Evolutionary conservation across 2,797 vertebrate species (phyloP).

Genomic region (Mergus octosetaceus): DNA sequence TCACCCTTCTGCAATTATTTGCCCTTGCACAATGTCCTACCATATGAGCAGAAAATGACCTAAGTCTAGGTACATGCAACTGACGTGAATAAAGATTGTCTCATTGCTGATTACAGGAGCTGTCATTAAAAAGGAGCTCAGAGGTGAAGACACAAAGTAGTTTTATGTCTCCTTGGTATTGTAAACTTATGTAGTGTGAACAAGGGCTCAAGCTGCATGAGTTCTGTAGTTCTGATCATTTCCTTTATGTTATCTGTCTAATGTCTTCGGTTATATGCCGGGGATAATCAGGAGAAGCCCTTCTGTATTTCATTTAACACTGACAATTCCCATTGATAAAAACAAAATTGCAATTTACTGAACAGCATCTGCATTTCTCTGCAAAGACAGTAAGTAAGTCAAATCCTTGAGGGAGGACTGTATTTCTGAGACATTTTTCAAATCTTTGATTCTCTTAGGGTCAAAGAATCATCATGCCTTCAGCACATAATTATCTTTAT

Average conservation of each 20-base stretch:
- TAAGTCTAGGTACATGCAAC: neutral
- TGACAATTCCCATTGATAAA: neutral
- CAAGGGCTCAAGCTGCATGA: neutral
- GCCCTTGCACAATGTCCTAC: neutral
- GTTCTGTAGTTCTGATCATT: neutral
- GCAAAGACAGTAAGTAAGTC: neutral
- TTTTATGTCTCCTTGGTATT: neutral
- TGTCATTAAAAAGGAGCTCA: neutral
- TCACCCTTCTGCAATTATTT: neutral
- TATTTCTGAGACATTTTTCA: neutral
- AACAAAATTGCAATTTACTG: neutral
- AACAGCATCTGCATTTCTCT: neutral
- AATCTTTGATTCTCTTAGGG: slow-evolving; percentile 4
- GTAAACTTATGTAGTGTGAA: neutral
- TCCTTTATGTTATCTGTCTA: neutral
- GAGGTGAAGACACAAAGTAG: neutral
- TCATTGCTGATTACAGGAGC: neutral
- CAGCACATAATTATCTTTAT: neutral
- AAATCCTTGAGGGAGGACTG: neutral
- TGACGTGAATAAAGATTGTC: neutral
- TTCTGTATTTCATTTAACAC: neutral
- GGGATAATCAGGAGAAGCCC: neutral
- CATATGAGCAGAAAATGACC: neutral
- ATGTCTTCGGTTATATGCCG: neutral
- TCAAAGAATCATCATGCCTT: slow-evolving; percentile 1